These are phyloP conservation scores for Halcyon malimbica DNA, from an alignment of 2,113 vertebrate species.

Conservation along the genomic window DNA sequence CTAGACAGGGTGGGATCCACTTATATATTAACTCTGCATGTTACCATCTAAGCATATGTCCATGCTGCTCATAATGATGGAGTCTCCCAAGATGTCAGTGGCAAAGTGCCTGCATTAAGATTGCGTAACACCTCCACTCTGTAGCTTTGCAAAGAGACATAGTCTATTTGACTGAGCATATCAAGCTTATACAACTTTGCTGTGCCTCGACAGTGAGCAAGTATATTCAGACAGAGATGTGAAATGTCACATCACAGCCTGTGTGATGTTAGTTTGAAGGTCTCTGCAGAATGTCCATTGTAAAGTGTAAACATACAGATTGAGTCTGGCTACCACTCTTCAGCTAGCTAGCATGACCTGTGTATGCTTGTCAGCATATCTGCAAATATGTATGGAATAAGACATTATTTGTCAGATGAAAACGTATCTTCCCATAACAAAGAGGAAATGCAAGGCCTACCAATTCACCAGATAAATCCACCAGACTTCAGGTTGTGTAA, in stretches of 20 bases:
- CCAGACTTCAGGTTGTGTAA: not conserved
- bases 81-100: not conserved
- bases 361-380: not conserved
- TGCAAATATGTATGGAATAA: not conserved
- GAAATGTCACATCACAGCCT: not conserved
- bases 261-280: not conserved
- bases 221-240: not conserved
- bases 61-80: not conserved
- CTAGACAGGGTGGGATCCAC: not conserved
- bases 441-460: not conserved
- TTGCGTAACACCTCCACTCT: not conserved
- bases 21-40: not conserved
- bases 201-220: not conserved
- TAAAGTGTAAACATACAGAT: not conserved
- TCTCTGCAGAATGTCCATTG: not conserved
- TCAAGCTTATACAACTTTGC: not conserved
- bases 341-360: not conserved
- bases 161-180: not conserved
- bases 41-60: not conserved
- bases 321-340: not conserved
- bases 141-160: not conserved
- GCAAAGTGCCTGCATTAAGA: not conserved
- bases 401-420: not conserved
- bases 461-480: not conserved
- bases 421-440: rapidly evolving